These are phyloP conservation scores for Melinaea marsaeus DNA, from an alignment of 2,888 invertebrate genomes.

Conservation along the genomic window DNA sequence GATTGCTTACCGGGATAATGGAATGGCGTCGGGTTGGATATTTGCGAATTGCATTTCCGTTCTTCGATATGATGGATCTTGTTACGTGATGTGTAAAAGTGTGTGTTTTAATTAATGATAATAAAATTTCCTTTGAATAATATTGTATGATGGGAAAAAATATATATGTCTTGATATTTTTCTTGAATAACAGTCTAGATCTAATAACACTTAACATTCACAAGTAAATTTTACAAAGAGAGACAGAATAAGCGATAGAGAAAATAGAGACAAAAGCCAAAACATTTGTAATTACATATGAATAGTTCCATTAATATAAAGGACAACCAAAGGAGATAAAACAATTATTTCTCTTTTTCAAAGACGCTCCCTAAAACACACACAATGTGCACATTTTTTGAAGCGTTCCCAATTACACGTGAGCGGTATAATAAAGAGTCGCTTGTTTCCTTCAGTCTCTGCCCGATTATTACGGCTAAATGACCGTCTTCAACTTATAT, in stretches of 20 bases:
- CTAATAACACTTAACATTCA: no score
- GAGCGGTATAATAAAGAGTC: conserved; percentile 59
- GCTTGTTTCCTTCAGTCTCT: conserved; percentile 44
- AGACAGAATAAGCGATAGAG: no score
- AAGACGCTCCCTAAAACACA: conserved; percentile 2
- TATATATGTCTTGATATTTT: no score
- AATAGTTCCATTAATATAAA: background rate
- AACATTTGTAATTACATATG: no score
- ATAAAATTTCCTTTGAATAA: no score
- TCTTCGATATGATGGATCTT: background rate
- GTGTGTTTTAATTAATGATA: background rate
- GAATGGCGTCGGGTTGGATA: conserved; percentile 34
- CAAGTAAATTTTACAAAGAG: no score
- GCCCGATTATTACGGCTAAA: conserved; percentile 72
- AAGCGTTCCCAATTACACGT: conserved; percentile 60
- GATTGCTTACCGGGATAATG: conserved; percentile 41
- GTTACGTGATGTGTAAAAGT: background rate
- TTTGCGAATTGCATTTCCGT: conserved; percentile 7
- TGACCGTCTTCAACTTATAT: conserved; percentile 55
- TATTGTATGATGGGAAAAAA: no score
- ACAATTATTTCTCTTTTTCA: conserved; percentile 6
- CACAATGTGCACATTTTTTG: conserved; percentile 33
- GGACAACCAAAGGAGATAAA: background rate
- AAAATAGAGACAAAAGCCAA: no score
- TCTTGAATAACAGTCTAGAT: no score